phyloP scores from a whole-genome alignment of 2,113 vertebrate species.

The Mobula birostris region DNA sequence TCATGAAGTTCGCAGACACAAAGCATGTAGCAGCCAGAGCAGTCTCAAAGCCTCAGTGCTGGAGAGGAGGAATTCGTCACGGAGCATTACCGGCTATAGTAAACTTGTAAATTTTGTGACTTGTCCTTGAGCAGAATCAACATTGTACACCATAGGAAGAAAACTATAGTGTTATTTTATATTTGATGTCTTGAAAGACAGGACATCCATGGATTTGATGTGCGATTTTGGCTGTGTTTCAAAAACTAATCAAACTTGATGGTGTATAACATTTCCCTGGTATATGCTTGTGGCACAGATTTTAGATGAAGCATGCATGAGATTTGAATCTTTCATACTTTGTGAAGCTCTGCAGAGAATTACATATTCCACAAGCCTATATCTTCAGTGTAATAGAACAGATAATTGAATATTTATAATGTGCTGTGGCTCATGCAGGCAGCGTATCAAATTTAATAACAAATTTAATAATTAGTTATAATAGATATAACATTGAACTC shows the following conservation, averaged over 20 bases:
- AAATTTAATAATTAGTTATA: slow-evolving; percentile 24
- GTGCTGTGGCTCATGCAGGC: background rate
- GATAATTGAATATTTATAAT: slow-evolving; percentile 29
- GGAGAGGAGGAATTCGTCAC: too few relatives aligned
- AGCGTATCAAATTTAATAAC: background rate
- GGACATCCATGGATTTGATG: background rate
- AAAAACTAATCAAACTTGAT: slow-evolving; percentile 6
- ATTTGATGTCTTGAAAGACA: background rate
- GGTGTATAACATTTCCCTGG: background rate
- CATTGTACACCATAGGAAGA: background rate
- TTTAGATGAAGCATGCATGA: background rate
- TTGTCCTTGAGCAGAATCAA: background rate
- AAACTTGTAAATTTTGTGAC: background rate
- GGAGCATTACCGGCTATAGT: background rate
- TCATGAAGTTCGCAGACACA: too few relatives aligned
- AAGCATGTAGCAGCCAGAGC: too few relatives aligned
- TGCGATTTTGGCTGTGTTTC: too few relatives aligned
- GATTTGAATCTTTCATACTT: background rate
- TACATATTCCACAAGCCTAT: background rate
- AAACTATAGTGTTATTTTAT: background rate
- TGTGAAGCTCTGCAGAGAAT: background rate
- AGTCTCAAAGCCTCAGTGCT: too few relatives aligned
- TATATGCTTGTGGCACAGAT: background rate
- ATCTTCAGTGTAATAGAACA: background rate
- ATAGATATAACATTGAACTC: background rate